A percentile compares a stretch with the other conserved stretches of the same genome.
Conservation (phyloP, 2,797 vertebrate species). For the Lacerta viridis region DNA sequence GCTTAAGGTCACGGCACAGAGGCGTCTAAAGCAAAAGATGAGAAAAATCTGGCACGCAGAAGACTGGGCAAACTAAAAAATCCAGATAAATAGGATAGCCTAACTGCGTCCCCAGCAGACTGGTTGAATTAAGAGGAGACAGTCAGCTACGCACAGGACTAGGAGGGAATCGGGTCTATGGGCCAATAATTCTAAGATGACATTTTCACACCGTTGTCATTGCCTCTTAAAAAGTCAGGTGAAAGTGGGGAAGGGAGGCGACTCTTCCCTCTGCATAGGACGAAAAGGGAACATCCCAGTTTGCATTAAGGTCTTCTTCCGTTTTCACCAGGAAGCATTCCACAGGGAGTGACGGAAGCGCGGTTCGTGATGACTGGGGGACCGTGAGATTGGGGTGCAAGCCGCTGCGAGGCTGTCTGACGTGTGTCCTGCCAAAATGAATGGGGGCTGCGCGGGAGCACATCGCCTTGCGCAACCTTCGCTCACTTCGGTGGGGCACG, state of each 20-base stretch:
- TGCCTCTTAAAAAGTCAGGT: background rate
- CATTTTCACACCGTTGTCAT: too few species aligned
- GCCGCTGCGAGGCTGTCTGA: background rate
- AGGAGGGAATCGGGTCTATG: background rate
- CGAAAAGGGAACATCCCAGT: background rate
- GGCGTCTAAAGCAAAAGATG: background rate
- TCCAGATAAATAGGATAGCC: background rate
- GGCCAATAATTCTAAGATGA: background rate
- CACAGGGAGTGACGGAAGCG: background rate
- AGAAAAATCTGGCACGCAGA: background rate
- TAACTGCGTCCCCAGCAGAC: background rate
- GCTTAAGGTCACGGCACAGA: background rate
- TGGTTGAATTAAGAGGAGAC: background rate
- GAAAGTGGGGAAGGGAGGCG: background rate
- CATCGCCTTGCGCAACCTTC: too few species aligned
- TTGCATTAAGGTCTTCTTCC: background rate
- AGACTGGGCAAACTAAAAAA: background rate
- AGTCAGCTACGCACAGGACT: background rate
- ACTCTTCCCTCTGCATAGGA: background rate
- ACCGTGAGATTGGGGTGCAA: background rate
- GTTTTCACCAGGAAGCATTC: background rate
- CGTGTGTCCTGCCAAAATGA: background rate
- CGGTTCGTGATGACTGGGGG: background rate
- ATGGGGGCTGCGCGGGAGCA: background rate
- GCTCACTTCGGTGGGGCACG: background rate